Base-by-base conservation (phyloP, 2,113 vertebrate genomes). In the Euleptes europaea region DNA sequence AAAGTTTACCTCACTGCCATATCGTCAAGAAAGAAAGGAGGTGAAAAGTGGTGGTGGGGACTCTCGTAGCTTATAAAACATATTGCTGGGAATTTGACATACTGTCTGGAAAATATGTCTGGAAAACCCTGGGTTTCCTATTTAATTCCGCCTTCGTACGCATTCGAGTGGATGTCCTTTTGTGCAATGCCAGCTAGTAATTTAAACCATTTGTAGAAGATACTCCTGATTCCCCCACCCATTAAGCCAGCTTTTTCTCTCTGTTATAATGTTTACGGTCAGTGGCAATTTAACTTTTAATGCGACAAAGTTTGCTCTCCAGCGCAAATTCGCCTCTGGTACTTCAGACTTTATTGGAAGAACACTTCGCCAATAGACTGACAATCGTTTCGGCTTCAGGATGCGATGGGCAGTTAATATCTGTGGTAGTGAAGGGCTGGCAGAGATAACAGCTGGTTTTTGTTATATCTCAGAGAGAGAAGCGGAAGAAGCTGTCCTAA, bases 171-270 rank as follows among this genome's bases (percentile, higher is more conserved):
- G 79, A 51, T 89, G 85, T 91, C 73, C 84, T 94, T 93, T 92
- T 82, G 91, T 92, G 82, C 35, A 26, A 71, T 91, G 86, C 88
- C 90, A 92, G n/a, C 88, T 84, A 84, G 88, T 92, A 91, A 92
- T 87, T 88, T 89, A 91, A 92, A 35, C 78, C 54, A 80, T 87
- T 93, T 90, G 80, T 84, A 75, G 85, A 90, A 87, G 86, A 73
- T 12, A 82, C 44, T 86, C 82, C 42, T 86, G 85, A 88, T 91
- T 23, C 60, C 44, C 65, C 74, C 81, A 87, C 87, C 82, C 51
- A 47, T 82, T 67, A 80, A 19, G 12, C n/a, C 31, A 33, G 1
- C 3, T 76, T 75, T n/a, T 82, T 90, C 75, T 88, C 82, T 35
- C 19, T 86, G 42, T 84, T 91, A 38, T 85, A 85, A 85, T 85